Evolutionary conservation across 1,140 invertebrate genomes (phyloP), one percentile per base, ranked within the genome.

Genomic region (Camponotus pennsylvanicus): DNA sequence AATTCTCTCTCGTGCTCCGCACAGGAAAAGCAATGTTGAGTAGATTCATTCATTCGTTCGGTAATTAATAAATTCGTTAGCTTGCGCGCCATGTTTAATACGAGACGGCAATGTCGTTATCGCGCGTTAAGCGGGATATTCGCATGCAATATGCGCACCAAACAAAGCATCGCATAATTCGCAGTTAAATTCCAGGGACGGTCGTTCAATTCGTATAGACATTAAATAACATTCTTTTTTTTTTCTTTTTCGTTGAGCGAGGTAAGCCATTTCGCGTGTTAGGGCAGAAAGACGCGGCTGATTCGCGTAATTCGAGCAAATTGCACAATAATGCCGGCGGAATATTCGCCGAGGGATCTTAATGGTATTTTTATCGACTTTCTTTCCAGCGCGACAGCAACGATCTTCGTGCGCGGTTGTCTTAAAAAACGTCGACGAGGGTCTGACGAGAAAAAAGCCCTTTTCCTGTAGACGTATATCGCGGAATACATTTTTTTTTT

Each of bases 311-410:
- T 85, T 85, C 59, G 73, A 66, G 75, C 82, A 85, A 85, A 85
- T 85, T 85, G 73, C 82, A 67, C 82, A 85, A 85, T 85, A 85
- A 85, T 85, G 75, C 61, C 21, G 61, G 75, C 45, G 69, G 45
- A 85, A 85, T 77, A 85, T 85, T 85, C 63, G 82, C 73, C 59
- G 61, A 49, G 82, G 45, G 45, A 85, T 85, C 80, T 85, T 85
- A 85, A 85, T 85, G 73, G 75, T 85, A 85, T 85, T 85, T 85
- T 85, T 67, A 85, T 85, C 82, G 82, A 85, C 73, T 79, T 85
- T 67, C 7, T n/a, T 61, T 7, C 73, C 75, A 64, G 21, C 73
- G 15, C 27, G 1, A 27, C 64, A 37, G 18, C 55, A 52, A 49
- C 67, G 40, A 42, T 32, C 27, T 75, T 75, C 79, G 69, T 63